phyloP scores from a whole-genome alignment of 1,140 invertebrate genomes.

The Heliconius melpomene region DNA sequence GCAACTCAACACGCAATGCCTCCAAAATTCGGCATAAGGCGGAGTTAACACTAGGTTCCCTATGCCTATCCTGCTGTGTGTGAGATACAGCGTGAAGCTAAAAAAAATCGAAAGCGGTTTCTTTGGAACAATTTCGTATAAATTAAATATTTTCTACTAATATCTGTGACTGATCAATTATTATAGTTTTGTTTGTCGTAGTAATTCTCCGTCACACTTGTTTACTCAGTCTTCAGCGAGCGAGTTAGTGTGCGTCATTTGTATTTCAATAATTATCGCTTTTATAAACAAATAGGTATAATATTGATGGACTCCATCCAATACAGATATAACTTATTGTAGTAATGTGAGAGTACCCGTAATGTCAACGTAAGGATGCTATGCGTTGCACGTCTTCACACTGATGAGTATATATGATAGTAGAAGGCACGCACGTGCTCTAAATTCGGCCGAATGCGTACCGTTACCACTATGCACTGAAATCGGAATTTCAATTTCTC shows the following conservation, averaged over 20 bases:
- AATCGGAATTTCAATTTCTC: slow-evolving; percentile 47
- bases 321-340: not conserved
- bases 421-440: slow-evolving; percentile 38
- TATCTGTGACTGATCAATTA: not conserved
- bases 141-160: not conserved
- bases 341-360: too few species aligned
- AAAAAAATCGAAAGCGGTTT: not conserved
- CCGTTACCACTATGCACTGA: slow-evolving; percentile 45
- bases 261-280: slow-evolving; percentile 11
- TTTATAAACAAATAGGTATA: slow-evolving; percentile 20
- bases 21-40: too few species aligned
- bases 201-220: slow-evolving; percentile 28
- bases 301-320: not conserved
- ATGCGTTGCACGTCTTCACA: slow-evolving; percentile 36
- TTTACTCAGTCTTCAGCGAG: slow-evolving; percentile 31
- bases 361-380: slow-evolving; percentile 14
- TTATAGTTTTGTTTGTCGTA: not conserved
- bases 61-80: too few species aligned
- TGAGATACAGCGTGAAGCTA: too few species aligned
- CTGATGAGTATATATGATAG: slow-evolving; percentile 30
- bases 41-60: too few species aligned
- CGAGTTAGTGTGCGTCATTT: slow-evolving; percentile 32
- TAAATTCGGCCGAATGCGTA: slow-evolving; percentile 44
- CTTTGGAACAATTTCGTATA: not conserved
- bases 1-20: too few species aligned